Evolutionary conservation across 2,888 invertebrate species (phyloP), one percentile per base, ranked within the genome.

Genomic region (Mesorhabditis belari): DNA sequence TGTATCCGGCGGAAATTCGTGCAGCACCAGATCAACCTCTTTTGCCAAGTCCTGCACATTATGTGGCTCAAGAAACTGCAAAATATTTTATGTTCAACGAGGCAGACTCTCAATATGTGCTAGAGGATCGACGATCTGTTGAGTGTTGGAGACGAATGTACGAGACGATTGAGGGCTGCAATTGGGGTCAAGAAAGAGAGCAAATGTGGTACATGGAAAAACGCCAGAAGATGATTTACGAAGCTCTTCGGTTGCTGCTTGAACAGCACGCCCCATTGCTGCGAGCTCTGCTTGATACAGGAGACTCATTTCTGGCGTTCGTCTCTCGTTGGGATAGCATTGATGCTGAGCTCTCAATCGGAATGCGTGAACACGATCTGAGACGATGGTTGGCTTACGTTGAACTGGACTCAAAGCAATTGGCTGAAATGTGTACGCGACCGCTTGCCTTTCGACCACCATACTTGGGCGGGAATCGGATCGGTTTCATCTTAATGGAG

Each of bases 401-500:
- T 50, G 74, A 69, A 29, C 57, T 72, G 49, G 63, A 67, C 49
- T 69, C 75, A 1, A 75, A 75, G 58, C 65, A 69, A 76, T 62
- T 79, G 23, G 67, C 78, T 26, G 76, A 77, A 21, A 54, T 76
- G 35, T 77, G 71, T 59, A 64, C 66, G 5, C 67, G 70, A 17
- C 78, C 79, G 4, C 67, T 80, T 67, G 73, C 77, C 1, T 74
- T 76, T 65, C 75, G 80, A 4, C 80, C 80, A 3, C 68, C 79
- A 4, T 81, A 71, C 53, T 62, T 80, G 6, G 80, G 80, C 24
- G 80, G 79, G 9, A 80, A 80, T 60, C 73, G 80, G 9, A 62
- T 80, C 1, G 80, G 80, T 2, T 55, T 79, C 25, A 65, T 80
- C 53, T 64, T 80, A 4, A 81, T 80, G 79, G 77, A 80, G 52